Evolutionary conservation across 2,888 invertebrate species (phyloP), one percentile per base, ranked within the genome.

Genomic region (Augochlorella aurata): DNA sequence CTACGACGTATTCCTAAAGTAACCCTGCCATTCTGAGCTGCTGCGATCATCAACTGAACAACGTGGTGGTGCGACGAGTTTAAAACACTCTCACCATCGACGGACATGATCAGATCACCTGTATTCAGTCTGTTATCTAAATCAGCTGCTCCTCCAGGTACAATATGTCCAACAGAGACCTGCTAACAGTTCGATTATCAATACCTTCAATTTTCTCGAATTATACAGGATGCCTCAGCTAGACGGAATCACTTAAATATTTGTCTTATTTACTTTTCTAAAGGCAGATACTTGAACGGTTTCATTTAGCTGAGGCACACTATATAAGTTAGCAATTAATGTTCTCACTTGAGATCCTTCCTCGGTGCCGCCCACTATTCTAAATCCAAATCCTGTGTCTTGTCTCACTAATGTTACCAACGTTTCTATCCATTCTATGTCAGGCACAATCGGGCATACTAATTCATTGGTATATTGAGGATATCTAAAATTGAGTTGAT

Each of bases 301-400:
- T 58, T 24, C 8, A 7, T 24, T 24, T 58, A 58, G 14, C 24
- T 16, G 16, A 58, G 38, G 18, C 38, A 16, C 38, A 18, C 63
- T 38, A 9, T 69, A 74, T n/a, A 0, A 14, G 44, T 79, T 52
- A 78, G 54, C 49, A 78, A 78, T 61, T 78, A 67, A 54, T 29
- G 47, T 87, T 92, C 94, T 92, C 94, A 96, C 98, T 94, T 98
- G 97, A 85, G 98, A 98, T 79, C 98, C 98, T 94, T 99, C 99
- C 94, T 99, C 99, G 0, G 98, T 98, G 61, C 99, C 99, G 38
- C 99, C 99, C 50, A 99, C 98, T 92, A 99, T 98, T 83, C 99
- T 96, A 94, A 99, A 99, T 12, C 99, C 99, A 94, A 99, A 99
- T 2, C 99, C 99, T 77, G 97, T 97, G 54, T 98, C 97, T 89